Conservation (phyloP, 2,888 invertebrate species). For the Sinopyrophorus schimmeli region DNA sequence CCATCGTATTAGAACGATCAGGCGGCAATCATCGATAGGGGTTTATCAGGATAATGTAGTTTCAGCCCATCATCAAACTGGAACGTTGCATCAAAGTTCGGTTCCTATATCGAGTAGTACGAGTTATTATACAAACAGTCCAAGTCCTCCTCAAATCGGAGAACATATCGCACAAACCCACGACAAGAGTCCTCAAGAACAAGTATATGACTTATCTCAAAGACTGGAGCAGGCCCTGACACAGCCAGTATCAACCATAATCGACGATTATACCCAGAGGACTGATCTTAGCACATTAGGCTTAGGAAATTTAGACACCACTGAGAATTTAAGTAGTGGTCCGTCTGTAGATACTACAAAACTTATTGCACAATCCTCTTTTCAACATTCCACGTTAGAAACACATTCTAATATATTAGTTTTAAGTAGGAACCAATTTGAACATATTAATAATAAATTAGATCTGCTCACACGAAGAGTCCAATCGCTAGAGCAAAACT, state of each 20-base stretch:
- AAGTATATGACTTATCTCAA: conserved; percentile 29
- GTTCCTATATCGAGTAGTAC: conserved; percentile 54
- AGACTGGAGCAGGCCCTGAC: conserved; percentile 29
- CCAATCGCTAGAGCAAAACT: conserved; percentile 70
- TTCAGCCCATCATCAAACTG: conserved; percentile 31
- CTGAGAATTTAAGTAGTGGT: conserved; percentile 21
- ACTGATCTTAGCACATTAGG: conserved; percentile 23
- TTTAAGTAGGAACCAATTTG: conserved; percentile 53
- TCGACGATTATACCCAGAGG: conserved; percentile 20
- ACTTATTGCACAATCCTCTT: conserved; percentile 33
- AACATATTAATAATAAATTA: conserved; percentile 66
- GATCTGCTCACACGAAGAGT: conserved; percentile 72
- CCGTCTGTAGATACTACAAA: conserved; percentile 25
- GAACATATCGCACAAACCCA: conserved; percentile 28
- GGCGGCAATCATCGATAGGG: conserved; percentile 66
- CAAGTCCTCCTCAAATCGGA: conserved; percentile 61
- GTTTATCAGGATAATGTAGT: conserved; percentile 61
- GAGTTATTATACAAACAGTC: conserved; percentile 67
- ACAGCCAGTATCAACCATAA: conserved; percentile 16
- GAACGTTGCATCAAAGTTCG: conserved; percentile 34
- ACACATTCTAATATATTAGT: conserved; percentile 50
- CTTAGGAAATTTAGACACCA: conserved; percentile 27
- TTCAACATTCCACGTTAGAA: conserved; percentile 49
- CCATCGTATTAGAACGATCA: conserved; percentile 62
- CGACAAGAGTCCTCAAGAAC: conserved; percentile 42